Evolutionary conservation across 1,140 invertebrate species (phyloP), one percentile per base, ranked within the genome.

Genomic region (Galendromus occidentalis): DNA sequence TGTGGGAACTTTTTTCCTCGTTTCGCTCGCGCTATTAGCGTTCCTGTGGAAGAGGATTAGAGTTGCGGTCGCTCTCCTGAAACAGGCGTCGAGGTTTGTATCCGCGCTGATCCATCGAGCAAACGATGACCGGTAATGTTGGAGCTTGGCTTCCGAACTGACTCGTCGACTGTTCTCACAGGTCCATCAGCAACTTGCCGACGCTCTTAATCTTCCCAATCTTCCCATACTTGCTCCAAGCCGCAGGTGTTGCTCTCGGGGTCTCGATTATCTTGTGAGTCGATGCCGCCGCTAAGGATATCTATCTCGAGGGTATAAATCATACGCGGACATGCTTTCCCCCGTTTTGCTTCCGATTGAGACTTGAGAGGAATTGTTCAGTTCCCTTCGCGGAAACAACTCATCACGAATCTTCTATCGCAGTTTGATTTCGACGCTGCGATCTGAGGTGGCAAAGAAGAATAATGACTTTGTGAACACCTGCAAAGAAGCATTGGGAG

Each of bases 131-230:
- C 14, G n/a, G 14, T 12, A 44, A 44, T 18, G 25, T 20, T 51
- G 22, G 42, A 14, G 30, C 17, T 20, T 1, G 33, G 12, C 12
- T 65, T 66, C 22, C 22, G 41, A 33, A 14, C 51, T 67, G 45
- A 64, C 55, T 4, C 6, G 64, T 33, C 18, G 4, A 42, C 20
- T 18, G 6, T 22, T 30, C 33, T 18, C 80, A 59, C 77, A 93
- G 88, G 76, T 92, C 92, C 44, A 85, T 96, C 0, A 84, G 83
- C 44, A 82, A 81, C 64, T 85, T 90, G 69, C 84, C 87, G 68
- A 86, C 87, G 12, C 86, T 87, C 2, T 76, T 97, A 5, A 79
- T 94, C 42, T 96, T 94, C 77, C 94, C 94, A 0, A 75, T 97
- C 42, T 76, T 95, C 68, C 91, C 92, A 0, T 95, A 90, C 83